phyloP scores from a whole-genome alignment of 2,797 vertebrate genomes.

The Notolepis coatsorum region DNA sequence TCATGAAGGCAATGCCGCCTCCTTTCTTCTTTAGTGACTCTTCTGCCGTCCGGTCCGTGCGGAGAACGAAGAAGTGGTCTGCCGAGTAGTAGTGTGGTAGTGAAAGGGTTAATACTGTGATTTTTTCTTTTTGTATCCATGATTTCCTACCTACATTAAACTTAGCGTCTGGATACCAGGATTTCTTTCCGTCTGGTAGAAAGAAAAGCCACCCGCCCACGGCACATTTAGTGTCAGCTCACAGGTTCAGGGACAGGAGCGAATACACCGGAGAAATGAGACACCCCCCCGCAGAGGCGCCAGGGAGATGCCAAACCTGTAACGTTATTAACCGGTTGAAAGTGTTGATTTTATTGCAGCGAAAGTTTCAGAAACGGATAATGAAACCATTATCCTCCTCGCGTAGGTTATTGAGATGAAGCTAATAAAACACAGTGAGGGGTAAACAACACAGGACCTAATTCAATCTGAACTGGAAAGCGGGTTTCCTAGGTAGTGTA shows the following conservation, averaged over 20 bases:
- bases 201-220: slow-evolving; percentile 5
- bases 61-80: too few relatives aligned
- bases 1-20: too few relatives aligned
- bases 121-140: too few relatives aligned
- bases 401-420: not conserved
- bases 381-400: too few relatives aligned
- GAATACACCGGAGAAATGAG: not conserved
- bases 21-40: too few relatives aligned
- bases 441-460: too few relatives aligned
- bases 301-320: slow-evolving; percentile 7
- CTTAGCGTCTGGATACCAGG: too few relatives aligned
- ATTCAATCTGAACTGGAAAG: not conserved
- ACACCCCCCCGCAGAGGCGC: slow-evolving; percentile 2
- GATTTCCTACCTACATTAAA: too few relatives aligned
- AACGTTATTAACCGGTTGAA: slow-evolving; percentile 9
- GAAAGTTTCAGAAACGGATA: not conserved
- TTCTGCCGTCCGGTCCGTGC: too few relatives aligned
- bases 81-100: too few relatives aligned
- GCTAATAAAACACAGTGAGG: not conserved
- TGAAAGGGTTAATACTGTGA: too few relatives aligned
- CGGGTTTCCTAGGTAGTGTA: not conserved
- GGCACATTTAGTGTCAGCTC: slow-evolving; percentile 20
- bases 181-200: too few relatives aligned
- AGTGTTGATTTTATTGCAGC: not conserved
- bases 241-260: not conserved